Evolutionary conservation across 2,888 invertebrate species (phyloP).

Genomic region (Microdon myrmicae): DNA sequence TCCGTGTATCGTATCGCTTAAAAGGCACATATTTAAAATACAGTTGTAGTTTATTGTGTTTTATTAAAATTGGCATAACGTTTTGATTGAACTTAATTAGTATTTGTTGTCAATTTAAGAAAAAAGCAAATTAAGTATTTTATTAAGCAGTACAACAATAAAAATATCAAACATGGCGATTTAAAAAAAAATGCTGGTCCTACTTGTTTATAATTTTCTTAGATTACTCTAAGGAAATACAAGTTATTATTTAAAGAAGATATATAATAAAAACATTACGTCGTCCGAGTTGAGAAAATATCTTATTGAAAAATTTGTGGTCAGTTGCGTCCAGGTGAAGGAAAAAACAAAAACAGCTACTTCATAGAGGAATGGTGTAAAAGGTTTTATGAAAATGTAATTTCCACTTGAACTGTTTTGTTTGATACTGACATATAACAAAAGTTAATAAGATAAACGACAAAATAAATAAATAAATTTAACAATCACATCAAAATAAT

Average conservation of each 20-base stretch:
- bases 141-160: slow-evolving; percentile 26
- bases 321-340: too few species aligned
- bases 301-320: not conserved
- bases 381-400: too few species aligned
- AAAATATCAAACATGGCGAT: too few species aligned
- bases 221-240: slow-evolving; percentile 40
- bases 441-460: slow-evolving; percentile 14
- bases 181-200: not conserved
- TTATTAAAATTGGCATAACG: slow-evolving; percentile 19
- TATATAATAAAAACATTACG: slow-evolving; percentile 4
- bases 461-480: slow-evolving; percentile 9
- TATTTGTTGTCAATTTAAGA: slow-evolving; percentile 23
- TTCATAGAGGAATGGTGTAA: too few species aligned
- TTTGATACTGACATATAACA: slow-evolving; percentile 8
- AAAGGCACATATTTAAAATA: too few species aligned
- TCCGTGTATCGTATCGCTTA: too few species aligned
- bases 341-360: too few species aligned
- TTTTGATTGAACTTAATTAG: slow-evolving; percentile 13
- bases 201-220: slow-evolving; percentile 41
- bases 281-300: too few species aligned
- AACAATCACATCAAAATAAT: slow-evolving; percentile 1
- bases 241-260: slow-evolving; percentile 22
- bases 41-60: too few species aligned
- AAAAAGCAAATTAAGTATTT: slow-evolving; percentile 23
- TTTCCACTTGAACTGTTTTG: slow-evolving; percentile 5